phyloP scores from a whole-genome alignment of 2,113 vertebrate genomes.

The Pollachius pollachius region DNA sequence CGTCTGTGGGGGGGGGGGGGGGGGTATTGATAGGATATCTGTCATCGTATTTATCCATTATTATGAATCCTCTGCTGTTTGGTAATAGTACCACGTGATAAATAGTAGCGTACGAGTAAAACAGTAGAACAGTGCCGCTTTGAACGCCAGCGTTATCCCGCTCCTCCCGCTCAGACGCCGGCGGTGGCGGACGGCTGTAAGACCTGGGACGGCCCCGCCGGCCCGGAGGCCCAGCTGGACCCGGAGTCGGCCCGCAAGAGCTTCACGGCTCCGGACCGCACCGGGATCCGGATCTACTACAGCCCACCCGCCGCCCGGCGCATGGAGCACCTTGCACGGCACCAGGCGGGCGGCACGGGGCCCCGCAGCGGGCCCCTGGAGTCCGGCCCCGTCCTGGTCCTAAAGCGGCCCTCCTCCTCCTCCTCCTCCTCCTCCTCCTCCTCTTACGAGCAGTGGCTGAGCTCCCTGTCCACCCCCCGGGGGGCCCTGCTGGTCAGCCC shows the following conservation, averaged over 20 bases:
- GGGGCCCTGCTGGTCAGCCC: conserved; percentile 77
- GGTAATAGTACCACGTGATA: too few species aligned
- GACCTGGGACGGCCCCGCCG: conserved; percentile 82
- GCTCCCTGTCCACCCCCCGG: conserved; percentile 89
- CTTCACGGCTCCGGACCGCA: conserved; percentile 92
- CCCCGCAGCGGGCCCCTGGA: conserved; percentile 30
- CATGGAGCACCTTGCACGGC: conserved; percentile 65
- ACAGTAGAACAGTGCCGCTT: too few species aligned
- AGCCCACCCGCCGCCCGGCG: conserved; percentile 88
- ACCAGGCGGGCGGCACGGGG: conserved; percentile 30
- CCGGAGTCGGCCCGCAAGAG: conserved; percentile 88
- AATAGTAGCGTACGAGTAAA: too few species aligned
- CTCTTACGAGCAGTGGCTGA: conserved; percentile 89
- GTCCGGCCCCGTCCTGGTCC: conserved; percentile 1
- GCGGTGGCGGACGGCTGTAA: conserved; percentile 68
- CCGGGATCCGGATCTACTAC: conserved; percentile 95
- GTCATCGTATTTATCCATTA: neutral
- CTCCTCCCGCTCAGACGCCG: conserved; percentile 36
- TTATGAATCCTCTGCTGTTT: too few species aligned
- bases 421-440: conserved; percentile 50
- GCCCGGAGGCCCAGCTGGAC: conserved; percentile 63
- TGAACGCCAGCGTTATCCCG: too few species aligned
- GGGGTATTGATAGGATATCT: neutral
- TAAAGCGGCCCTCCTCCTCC: conserved; percentile 39
- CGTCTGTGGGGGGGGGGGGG: neutral